Evolutionary conservation across 2,888 invertebrate genomes (phyloP), one percentile per base, ranked within the genome.

Genomic region (Elmis aenea): DNA sequence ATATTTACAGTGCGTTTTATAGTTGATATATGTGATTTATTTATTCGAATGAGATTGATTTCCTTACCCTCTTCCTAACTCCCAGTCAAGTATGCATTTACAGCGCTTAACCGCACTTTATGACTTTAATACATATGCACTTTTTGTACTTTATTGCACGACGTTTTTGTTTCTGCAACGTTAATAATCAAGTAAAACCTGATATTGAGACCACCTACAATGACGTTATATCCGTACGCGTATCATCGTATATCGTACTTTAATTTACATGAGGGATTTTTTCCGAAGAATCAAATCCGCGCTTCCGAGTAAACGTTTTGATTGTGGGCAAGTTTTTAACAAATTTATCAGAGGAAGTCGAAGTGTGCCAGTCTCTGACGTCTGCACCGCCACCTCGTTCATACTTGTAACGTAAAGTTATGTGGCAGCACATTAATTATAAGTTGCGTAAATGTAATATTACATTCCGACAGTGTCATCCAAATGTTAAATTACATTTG

Each of bases 371-470:
- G n/a, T n/a, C n/a, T n/a, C n/a, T n/a, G n/a, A n/a, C n/a, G n/a
- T n/a, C n/a, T n/a, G n/a, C n/a, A n/a, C n/a, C n/a, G n/a, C n/a
- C n/a, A n/a, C n/a, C n/a, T n/a, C n/a, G n/a, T n/a, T n/a, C n/a
- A n/a, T n/a, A n/a, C n/a, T n/a, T n/a, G n/a, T n/a, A n/a, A n/a
- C n/a, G n/a, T n/a, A n/a, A 44, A 48, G 50, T 50, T 53, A 48
- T 49, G 48, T 38, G 43, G 52, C 49, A 48, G 57, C 55, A 55
- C 55, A 59, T 63, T 63, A 63, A 63, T 63, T 62, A 63, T 61
- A 62, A 62, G 58, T 63, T 60, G 58, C 55, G 58, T 59, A 58
- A 57, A 61, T 61, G 59, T 61, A 61, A 62, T 61, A 60, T 62
- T 59, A 59, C 61, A 57, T 58, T 59, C 59, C 57, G 55, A 51